Conservation (phyloP, 2,113 vertebrate genomes). For the Gambusia holbrooki region DNA sequence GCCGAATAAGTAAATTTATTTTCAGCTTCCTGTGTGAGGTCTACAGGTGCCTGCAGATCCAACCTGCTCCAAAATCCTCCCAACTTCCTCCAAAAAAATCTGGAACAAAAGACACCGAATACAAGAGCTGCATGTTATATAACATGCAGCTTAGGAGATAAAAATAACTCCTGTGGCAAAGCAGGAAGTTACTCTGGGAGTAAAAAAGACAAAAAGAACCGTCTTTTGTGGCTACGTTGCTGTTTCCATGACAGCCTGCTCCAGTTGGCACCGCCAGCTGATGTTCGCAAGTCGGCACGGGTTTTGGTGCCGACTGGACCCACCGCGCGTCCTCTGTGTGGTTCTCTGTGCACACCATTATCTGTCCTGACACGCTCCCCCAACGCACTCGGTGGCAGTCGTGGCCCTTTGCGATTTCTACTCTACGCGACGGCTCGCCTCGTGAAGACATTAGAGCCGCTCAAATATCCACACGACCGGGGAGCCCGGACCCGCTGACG, state of each 20-base stretch:
- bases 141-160: constrained; percentile 56
- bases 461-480: constrained; percentile 11
- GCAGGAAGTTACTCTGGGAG: constrained; percentile 59
- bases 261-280: constrained; percentile 61
- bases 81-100: background rate
- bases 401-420: background rate
- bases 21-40: constrained; percentile 11
- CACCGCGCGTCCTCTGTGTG: background rate
- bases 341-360: background rate
- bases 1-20: constrained; percentile 42
- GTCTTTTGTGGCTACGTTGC: constrained; percentile 70
- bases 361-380: background rate
- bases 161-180: constrained; percentile 74
- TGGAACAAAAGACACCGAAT: constrained; percentile 43
- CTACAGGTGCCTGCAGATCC: constrained; percentile 5
- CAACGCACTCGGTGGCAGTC: background rate
- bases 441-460: constrained; percentile 17
- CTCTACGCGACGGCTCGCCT: constrained; percentile 16
- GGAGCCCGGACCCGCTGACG: constrained; percentile 4
- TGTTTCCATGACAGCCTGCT: constrained; percentile 81
- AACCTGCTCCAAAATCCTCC: constrained; percentile 16
- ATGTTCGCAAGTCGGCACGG: constrained; percentile 24
- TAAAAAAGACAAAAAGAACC: constrained; percentile 57
- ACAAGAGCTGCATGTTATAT: constrained; percentile 72
- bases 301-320: background rate